These are phyloP conservation scores for Ciconia boyciana DNA, from an alignment of 2,113 vertebrate genomes.

Conservation along the genomic window DNA sequence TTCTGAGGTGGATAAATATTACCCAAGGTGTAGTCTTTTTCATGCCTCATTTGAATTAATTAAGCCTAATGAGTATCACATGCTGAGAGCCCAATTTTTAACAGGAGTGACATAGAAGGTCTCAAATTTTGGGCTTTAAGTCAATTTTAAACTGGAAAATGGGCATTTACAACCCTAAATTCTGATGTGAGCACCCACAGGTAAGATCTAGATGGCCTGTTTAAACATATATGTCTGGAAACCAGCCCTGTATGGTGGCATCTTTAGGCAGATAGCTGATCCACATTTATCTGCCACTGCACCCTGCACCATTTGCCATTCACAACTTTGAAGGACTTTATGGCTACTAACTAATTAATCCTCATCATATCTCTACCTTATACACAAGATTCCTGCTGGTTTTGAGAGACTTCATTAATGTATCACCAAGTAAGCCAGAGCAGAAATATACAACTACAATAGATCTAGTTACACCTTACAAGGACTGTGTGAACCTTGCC, in stretches of 20 bases:
- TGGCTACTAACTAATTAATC: not conserved
- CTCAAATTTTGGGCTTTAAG: not conserved
- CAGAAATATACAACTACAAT: not conserved
- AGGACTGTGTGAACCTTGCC: not conserved
- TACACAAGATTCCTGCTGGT: not conserved
- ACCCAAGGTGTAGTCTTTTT: not conserved
- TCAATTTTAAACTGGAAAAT: not conserved
- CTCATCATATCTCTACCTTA: not conserved
- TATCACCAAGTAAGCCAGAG: not conserved
- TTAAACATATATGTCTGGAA: not conserved
- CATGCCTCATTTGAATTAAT: slow-evolving; percentile 14
- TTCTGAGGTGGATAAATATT: not conserved
- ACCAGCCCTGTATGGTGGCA: not conserved
- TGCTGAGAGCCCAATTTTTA: not conserved
- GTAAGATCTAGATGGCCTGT: not conserved
- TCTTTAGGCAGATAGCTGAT: not conserved
- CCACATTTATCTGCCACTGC: not conserved
- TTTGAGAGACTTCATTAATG: not conserved
- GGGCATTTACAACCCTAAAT: not conserved
- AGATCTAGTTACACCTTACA: not conserved
- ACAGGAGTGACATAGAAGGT: not conserved
- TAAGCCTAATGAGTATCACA: not conserved
- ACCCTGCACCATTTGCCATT: not conserved
- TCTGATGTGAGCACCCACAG: not conserved
- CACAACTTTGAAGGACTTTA: not conserved